Evolutionary conservation across 2,888 invertebrate genomes (phyloP), one percentile per base, ranked within the genome.

Genomic region (Mamestra brassicae): DNA sequence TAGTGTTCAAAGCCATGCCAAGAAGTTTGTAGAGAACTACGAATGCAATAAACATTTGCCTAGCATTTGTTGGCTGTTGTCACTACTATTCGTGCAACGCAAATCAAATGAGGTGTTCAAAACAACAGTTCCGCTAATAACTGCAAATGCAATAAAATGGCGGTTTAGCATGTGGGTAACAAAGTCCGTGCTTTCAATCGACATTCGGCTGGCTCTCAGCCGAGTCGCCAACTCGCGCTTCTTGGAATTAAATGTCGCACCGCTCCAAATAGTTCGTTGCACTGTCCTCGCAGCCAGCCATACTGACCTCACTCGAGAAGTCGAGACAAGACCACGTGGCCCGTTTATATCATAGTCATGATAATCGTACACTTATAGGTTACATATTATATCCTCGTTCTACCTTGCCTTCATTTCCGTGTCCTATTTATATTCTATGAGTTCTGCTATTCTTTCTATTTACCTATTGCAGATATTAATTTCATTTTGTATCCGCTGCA

Each of bases 211-310:
- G 93, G 92, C 92, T 85, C 81, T 70, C 78, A 79, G 91, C 92
- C 91, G 90, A 83, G 77, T 58, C 77, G 80, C 65, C 65, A 71
- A 89, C 87, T 80, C 86, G 86, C 83, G 83, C 82, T 94, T 94
- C 94, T 92, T 78, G 85, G 94, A 94, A 94, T 88, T 88, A 87
- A 86, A 89, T 91, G 91, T 92, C 91, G 90, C 92, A 90, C 87
- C 91, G 93, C 91, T 91, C 91, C 90, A 93, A 94, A 94, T 94
- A 94, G 94, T 94, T 93, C 93, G 90, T 92, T 93, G 93, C 93
- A 93, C 94, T 91, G 91, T 88, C 89, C 87, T 81, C 83, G 52
- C 76, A 67, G 80, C 75, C 70, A 77, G 74, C 77, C 72, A 83
- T 68, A 81, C 78, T 88, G 77, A 85, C 83, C 76, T 87, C 80